Evolutionary conservation across 2,113 vertebrate genomes (phyloP), one percentile per base, ranked within the genome.

Genomic region (Hassar affinis): DNA sequence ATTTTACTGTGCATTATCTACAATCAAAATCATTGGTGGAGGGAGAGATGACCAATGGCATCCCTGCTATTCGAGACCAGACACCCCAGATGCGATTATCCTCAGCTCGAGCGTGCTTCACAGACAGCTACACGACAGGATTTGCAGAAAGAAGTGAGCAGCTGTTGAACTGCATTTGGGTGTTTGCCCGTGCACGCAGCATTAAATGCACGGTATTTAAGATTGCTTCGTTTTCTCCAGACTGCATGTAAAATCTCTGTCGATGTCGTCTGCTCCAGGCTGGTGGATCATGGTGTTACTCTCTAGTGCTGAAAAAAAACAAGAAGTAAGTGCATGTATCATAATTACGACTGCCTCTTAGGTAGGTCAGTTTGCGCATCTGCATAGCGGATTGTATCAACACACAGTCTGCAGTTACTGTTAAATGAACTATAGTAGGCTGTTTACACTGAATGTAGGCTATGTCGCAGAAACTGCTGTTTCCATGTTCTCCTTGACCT

Each of bases 31-130:
- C 11, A 85, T 82, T 82, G 79, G 83, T 82, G 38, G 57, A 4
- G 18, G 51, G 49, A 75, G 72, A 76, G 51, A 76, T 35, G 82
- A 59, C 92, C 91, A 93, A 93, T 93, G 81, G 86, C 12, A 66
- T 45, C 27, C 83, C 81, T 83, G 69, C 88, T 82, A 54, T 89
- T 88, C 87, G 91, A 93, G 93, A 91, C 93, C 87, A 88, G 86
- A 88, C 92, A 90, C 91, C 93, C 72, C 57, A 1, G 54, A 83
- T 25, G 66, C 93, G 92, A 10, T 33, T 1, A 33, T 12, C 22
- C n/a, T 61, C 25, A 6, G 20, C 56, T 57, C 17, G 9, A 38
- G 33, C 38, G 38, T 45, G 9, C 6, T 69, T 11, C 66, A 12
- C 66, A 5, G 3, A 69, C 66, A 69, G 66, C 10, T 45, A 38